These are phyloP conservation scores for Melanotaenia trifasciata DNA, from an alignment of 2,797 vertebrate genomes.

Conservation along the genomic window DNA sequence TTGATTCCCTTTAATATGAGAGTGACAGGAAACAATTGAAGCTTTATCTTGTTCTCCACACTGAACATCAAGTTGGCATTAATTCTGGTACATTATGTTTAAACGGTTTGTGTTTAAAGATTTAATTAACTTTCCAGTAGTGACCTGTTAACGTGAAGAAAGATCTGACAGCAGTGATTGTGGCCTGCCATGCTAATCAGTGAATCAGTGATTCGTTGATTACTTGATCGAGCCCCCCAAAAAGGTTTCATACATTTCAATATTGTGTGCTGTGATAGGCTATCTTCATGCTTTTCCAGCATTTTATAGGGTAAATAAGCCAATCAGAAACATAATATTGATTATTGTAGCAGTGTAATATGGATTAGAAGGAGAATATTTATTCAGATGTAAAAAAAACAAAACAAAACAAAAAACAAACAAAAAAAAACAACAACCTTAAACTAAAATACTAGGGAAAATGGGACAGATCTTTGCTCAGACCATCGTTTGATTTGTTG, in stretches of 20 bases:
- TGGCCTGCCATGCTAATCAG: background rate
- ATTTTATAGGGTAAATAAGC: too few species aligned
- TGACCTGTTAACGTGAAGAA: background rate
- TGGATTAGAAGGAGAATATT: background rate
- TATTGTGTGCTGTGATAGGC: too few species aligned
- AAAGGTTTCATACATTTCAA: too few species aligned
- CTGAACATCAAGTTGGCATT: background rate
- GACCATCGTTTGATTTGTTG: background rate
- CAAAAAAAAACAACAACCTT: too few species aligned
- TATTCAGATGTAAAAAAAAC: too few species aligned
- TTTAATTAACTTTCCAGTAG: too few species aligned
- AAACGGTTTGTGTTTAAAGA: too few species aligned
- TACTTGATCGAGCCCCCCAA: background rate
- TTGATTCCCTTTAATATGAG: background rate
- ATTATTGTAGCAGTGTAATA: too few species aligned
- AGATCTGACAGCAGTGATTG: background rate
- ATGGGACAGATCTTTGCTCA: background rate
- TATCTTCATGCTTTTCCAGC: too few species aligned
- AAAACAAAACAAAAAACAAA: too few species aligned
- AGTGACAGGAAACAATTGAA: background rate
- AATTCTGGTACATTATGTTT: background rate
- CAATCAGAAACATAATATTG: too few species aligned
- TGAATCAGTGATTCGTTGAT: background rate
- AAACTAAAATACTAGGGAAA: too few species aligned
- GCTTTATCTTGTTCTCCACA: slow-evolving; percentile 8